phyloP scores from a whole-genome alignment of 1,140 invertebrate genomes.

The Bombus picipes region DNA sequence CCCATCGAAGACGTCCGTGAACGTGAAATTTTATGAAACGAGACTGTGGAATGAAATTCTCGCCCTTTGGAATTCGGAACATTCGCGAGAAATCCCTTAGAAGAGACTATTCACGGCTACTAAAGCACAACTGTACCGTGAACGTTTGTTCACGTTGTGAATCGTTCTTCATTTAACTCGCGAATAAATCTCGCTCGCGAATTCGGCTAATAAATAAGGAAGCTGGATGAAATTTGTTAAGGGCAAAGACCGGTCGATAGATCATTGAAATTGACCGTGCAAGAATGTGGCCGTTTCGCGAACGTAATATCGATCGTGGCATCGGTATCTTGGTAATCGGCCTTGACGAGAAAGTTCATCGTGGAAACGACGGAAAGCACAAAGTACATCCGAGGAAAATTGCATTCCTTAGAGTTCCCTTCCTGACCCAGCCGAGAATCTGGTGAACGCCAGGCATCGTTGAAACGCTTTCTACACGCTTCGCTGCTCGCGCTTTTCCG shows the following conservation, averaged over 20 bases:
- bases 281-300: constrained; percentile 7
- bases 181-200: too few species aligned
- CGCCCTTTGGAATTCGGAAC: not conserved
- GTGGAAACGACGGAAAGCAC: constrained; percentile 50
- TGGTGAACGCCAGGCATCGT: constrained; percentile 51
- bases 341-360: constrained; percentile 65
- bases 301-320: constrained; percentile 51
- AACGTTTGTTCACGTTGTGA: not conserved
- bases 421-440: constrained; percentile 57
- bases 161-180: not conserved
- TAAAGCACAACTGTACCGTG: not conserved
- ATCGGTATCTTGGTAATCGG: constrained; percentile 15
- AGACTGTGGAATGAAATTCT: not conserved
- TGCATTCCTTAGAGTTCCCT: constrained; percentile 66
- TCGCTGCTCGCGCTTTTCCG: constrained; percentile 57
- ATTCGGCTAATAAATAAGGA: not conserved
- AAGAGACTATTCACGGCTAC: not conserved
- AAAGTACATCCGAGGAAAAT: constrained; percentile 64
- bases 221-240: constrained; percentile 1
- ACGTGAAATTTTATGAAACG: not conserved
- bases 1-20: not conserved
- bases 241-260: constrained; percentile 14
- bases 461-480: constrained; percentile 55
- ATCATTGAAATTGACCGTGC: constrained; percentile 46
- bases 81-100: too few species aligned